Conservation (phyloP, 2,888 invertebrate genomes). For the Monoplex corrugatus region DNA sequence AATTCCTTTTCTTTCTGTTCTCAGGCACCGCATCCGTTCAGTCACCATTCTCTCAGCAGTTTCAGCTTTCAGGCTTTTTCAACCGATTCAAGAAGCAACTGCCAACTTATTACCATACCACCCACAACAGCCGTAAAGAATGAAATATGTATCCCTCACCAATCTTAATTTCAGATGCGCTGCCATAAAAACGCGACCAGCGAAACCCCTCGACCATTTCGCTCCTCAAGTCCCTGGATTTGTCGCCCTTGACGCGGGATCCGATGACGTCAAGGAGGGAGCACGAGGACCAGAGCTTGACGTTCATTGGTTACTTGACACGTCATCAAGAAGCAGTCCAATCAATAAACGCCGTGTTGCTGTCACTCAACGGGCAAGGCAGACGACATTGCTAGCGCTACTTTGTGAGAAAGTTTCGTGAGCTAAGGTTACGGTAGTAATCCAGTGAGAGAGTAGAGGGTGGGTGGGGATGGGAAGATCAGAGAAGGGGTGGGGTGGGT, state of each 20-base stretch:
- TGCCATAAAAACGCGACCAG: not conserved
- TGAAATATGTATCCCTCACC: not conserved
- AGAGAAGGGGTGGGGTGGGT: not conserved
- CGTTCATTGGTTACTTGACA: conserved; percentile 35
- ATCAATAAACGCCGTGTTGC: conserved; percentile 28
- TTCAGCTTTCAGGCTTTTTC: not conserved
- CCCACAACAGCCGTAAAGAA: not conserved
- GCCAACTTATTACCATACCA: not conserved
- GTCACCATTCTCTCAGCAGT: not conserved
- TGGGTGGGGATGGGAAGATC: not conserved
- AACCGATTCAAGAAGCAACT: not conserved
- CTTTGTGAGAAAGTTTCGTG: conserved; percentile 24
- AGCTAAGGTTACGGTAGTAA: too few species aligned
- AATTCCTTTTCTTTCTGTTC: not conserved
- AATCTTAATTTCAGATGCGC: not conserved
- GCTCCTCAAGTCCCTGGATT: conserved; percentile 33
- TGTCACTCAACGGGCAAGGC: conserved; percentile 14
- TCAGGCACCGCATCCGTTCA: not conserved
- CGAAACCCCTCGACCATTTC: not conserved
- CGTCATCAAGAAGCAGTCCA: conserved; percentile 22
- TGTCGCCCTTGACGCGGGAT: conserved; percentile 5
- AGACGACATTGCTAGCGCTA: conserved; percentile 19
- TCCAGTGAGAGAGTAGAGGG: too few species aligned
- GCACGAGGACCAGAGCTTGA: not conserved
- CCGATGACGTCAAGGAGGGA: conserved; percentile 23